Conservation (phyloP, 2,888 invertebrate species). For the Himalopsyche tibetana region DNA sequence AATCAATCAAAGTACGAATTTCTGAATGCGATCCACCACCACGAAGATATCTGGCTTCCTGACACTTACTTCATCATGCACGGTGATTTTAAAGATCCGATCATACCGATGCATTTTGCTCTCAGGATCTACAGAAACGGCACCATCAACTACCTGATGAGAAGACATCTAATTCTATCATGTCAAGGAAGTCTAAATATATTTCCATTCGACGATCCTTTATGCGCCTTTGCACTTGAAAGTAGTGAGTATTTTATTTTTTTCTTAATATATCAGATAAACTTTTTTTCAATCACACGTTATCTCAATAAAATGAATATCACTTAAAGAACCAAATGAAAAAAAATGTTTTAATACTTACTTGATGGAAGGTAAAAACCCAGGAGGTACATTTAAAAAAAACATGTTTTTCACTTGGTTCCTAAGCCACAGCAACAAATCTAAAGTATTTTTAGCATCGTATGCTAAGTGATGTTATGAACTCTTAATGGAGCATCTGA, state of each 20-base stretch:
- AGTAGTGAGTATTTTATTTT: conserved; percentile 87
- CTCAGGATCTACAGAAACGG: conserved; percentile 94
- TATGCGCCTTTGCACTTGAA: conserved; percentile 97
- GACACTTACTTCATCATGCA: conserved; percentile 98
- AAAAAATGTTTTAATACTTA: too few species aligned
- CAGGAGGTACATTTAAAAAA: too few species aligned
- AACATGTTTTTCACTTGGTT: too few species aligned
- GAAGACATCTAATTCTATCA: conserved; percentile 93
- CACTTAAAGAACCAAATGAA: too few species aligned
- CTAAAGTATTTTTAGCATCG: too few species aligned
- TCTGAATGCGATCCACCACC: conserved; percentile 94
- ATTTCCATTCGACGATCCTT: conserved; percentile 96
- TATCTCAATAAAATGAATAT: too few species aligned
- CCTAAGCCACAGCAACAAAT: too few species aligned
- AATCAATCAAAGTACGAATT: conserved; percentile 92
- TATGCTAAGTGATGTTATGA: too few species aligned
- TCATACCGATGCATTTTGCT: conserved; percentile 95
- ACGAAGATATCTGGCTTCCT: conserved; percentile 94
- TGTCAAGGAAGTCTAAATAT: conserved; percentile 96
- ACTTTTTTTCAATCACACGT: too few species aligned
- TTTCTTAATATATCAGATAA: background rate
- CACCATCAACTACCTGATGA: conserved; percentile 95
- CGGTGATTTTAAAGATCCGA: conserved; percentile 96
- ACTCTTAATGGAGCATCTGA: too few species aligned
- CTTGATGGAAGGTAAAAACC: too few species aligned